Evolutionary conservation across 2,113 vertebrate genomes (phyloP), one percentile per base, ranked within the genome.

Genomic region (Machaerirhynchus nigripectus): DNA sequence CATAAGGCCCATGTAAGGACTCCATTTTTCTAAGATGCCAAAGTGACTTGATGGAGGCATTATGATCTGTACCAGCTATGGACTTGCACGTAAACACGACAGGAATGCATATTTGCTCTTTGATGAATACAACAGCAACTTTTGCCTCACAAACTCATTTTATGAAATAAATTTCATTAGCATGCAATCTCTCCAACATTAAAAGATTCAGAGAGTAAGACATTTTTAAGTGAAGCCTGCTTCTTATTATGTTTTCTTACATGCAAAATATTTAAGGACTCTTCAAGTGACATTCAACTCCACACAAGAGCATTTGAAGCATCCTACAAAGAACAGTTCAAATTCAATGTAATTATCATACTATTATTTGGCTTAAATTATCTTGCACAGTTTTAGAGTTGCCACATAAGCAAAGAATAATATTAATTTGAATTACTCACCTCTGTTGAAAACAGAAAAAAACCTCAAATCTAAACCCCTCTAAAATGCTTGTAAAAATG

Each of bases 231-330:
- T 70, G 81, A 95, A 80, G 42, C 39, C 65, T 94, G 77, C 40
- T 85, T 97, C 92, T 96, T 91, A 92, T 35, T 71, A 96, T 94
- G 80, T 93, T 97, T 97, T 95, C 95, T 96, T 85, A 95, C 60
- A 95, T 18, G 35, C 27, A 83, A 94, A 96, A 74, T 55, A 77
- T 82, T 63, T 78, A 81, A 90, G 88, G 74, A 75, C 91, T 95
- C 78, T 96, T 97, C 84, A 96, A 94, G 53, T 30, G 56, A 60
- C 68, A 64, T 94, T 95, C 78, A 90, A 69, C 70, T 92, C n/a
- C n/a, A 92, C 24, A 55, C 26, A 83, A 97, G 87, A 67, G 85
- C 46, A 90, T 85, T 15, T 93, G 78, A 97, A 97, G 89, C 22
- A 95, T 89, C 71, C 83, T 86, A 89, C 63, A 88, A 52, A 94